Percentiles rank a stretch among this genome's conserved stretches.
These are phyloP conservation scores for Chrosomus eos DNA, from an alignment of 2,797 vertebrate genomes.

Conservation along the genomic window DNA sequence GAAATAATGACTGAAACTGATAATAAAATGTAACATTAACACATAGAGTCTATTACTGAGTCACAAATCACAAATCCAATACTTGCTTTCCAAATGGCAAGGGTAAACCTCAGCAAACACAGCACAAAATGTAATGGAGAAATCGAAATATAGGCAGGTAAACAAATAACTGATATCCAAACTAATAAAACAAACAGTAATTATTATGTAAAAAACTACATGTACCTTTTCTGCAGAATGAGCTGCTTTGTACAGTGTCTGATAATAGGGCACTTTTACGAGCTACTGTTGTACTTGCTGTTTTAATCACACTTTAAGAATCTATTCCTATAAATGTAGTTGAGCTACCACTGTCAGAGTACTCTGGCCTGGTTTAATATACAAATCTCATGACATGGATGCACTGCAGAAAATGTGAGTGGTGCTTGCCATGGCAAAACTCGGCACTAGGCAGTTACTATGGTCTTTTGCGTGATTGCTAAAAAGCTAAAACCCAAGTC, in stretches of 20 bases:
- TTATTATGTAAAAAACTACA: too few relatives aligned
- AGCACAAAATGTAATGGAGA: neutral
- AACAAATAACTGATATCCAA: neutral
- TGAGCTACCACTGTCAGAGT: constrained; percentile 30
- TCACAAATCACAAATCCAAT: constrained; percentile 10
- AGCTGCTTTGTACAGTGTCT: constrained; percentile 45
- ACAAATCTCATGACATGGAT: constrained; percentile 44
- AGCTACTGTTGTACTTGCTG: constrained; percentile 10
- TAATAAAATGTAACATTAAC: neutral
- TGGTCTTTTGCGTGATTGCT: too few relatives aligned
- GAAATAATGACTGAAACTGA: neutral
- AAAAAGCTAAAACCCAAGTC: neutral
- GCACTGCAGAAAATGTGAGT: too few relatives aligned
- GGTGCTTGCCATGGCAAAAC: neutral
- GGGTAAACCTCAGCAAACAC: neutral
- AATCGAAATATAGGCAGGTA: constrained; percentile 4
- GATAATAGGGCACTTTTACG: constrained; percentile 34
- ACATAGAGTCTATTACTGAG: neutral
- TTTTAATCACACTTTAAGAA: constrained; percentile 45
- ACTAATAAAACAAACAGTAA: constrained; percentile 1
- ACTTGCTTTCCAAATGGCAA: constrained; percentile 12
- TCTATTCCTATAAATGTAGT: constrained; percentile 29
- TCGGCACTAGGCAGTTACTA: neutral
- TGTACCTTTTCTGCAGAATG: neutral
- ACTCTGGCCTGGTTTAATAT: constrained; percentile 10